Evolutionary conservation across 2,113 vertebrate genomes (phyloP).

Genomic region (Pachypanchax playfairii): DNA sequence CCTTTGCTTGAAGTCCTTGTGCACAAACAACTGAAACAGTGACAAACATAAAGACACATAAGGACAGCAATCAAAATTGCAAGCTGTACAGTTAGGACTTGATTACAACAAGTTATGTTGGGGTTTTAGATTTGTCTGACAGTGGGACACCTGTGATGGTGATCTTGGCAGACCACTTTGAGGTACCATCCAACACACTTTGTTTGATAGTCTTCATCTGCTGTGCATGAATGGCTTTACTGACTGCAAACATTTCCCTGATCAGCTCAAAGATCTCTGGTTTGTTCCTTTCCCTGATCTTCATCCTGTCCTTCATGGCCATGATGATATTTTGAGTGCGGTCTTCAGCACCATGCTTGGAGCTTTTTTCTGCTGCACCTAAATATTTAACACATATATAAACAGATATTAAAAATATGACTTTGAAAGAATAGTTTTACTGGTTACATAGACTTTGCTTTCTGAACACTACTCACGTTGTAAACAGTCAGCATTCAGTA

Average conservation of each 20-base stretch:
- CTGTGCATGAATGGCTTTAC: conserved; percentile 88
- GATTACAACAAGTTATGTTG: background rate
- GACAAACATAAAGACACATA: conserved; percentile 31
- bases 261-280: conserved; percentile 98
- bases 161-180: conserved; percentile 99
- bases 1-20: conserved; percentile 97
- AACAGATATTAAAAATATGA: background rate
- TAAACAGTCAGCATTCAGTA: conserved; percentile 96
- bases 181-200: conserved; percentile 97
- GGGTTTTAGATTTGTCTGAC: background rate
- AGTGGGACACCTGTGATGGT: conserved; percentile 88
- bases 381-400: background rate
- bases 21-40: conserved; percentile 89
- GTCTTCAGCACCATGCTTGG: conserved; percentile 95
- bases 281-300: conserved; percentile 97
- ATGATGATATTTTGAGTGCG: conserved; percentile 98
- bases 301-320: conserved; percentile 99
- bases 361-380: conserved; percentile 98
- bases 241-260: conserved; percentile 89
- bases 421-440: background rate
- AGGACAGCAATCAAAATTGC: background rate
- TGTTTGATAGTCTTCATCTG: conserved; percentile 99
- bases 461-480: conserved; percentile 85
- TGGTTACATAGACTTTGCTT: background rate
- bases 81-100: background rate